Evolutionary conservation across 2,797 vertebrate genomes (phyloP).

Genomic region (Melanotaenia trifasciata): DNA sequence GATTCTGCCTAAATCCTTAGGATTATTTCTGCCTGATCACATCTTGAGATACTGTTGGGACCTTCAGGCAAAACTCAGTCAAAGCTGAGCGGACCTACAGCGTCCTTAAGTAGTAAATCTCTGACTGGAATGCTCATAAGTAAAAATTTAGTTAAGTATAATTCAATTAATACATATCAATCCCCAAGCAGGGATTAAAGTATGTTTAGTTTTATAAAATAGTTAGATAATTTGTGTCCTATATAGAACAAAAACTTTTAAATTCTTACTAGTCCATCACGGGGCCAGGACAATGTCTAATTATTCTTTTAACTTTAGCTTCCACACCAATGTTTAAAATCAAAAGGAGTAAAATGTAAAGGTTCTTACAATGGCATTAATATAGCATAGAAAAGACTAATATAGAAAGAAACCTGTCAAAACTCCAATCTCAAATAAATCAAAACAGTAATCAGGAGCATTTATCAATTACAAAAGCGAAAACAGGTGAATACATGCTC

Average conservation of each 20-base stretch:
- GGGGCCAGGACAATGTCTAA: not conserved
- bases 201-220: not conserved
- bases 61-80: not conserved
- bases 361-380: conserved; percentile 8
- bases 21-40: conserved; percentile 1
- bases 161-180: not conserved
- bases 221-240: not conserved
- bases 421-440: conserved; percentile 46
- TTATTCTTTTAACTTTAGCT: not conserved
- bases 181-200: not conserved
- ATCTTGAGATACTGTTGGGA: conserved; percentile 3
- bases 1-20: conserved; percentile 2
- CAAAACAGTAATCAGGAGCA: conserved; percentile 31
- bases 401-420: conserved; percentile 3
- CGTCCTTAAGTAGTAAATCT: not conserved
- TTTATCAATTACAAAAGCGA: not conserved
- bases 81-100: not conserved
- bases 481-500: conserved; percentile 55
- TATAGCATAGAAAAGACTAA: not conserved
- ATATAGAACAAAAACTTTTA: not conserved
- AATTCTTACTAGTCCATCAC: no score
- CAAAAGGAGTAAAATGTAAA: not conserved
- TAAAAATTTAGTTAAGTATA: not conserved
- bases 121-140: not conserved
- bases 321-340: not conserved